Base-by-base conservation (phyloP, 1,140 invertebrate species). In the Manduca sexta region DNA sequence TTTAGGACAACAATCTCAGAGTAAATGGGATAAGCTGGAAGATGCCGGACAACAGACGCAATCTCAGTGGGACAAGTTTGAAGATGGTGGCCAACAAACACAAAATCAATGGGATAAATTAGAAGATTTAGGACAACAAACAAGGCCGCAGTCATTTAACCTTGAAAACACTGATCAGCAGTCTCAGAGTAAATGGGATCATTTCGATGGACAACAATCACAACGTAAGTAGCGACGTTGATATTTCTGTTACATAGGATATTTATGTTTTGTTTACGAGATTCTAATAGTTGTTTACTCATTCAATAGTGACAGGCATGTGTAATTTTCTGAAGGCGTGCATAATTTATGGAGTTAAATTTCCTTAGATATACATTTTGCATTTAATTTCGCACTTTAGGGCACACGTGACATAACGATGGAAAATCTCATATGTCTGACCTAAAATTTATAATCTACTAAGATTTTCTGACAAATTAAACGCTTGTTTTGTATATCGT, bases 61-160 rank as follows among this genome's bases (percentile, higher is more conserved):
- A 35, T 35, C 47, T 29, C 49, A 61, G 29, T 57, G 52, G 43
- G 51, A 55, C 13, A 34, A 45, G 1, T 13, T 45, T 15, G 43
- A 44, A 44, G 21, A 64, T 42, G 48, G 60, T 11, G 47, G 53
- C 14, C 58, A 68, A 49, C 60, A 64, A 49, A 41, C 54, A 33
- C 53, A 62, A 38, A 48, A 62, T 37, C 44, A 52, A 42, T 64
- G 55, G 46, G n/a, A 31, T 31, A 31, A 31, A n/a, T n/a, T n/a
- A n/a, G n/a, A n/a, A n/a, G n/a, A n/a, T 40, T 44, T 72, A 29
- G 63, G 53, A 1, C 72, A 76, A 46, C 58, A 75, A 42, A 56
- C 57, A n/a, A n/a, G n/a, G 11, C 5, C 5, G 5, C 29, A 30
- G 11, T 31, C 12, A 10, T 0, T 10, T 31, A 31, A 31, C 8